Base-by-base conservation (phyloP, 2,113 vertebrate genomes). In the Gracilinanus agilis region DNA sequence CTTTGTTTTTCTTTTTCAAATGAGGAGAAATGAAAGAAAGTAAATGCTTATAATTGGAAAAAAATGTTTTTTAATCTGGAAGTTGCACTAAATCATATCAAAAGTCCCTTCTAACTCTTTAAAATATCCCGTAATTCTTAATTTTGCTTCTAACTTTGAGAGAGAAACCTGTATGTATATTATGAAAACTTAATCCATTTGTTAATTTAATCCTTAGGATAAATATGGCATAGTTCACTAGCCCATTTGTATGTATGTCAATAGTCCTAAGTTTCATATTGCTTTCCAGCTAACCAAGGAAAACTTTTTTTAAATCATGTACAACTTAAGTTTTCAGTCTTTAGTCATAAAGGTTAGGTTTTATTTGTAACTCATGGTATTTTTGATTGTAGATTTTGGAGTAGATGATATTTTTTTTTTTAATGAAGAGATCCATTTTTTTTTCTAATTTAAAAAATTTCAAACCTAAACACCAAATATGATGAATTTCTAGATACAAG, bases 271-370 rank as follows among this genome's bases (percentile, higher is more conserved):
- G 29, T 75, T 75, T 75, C 61, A 75, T n/a, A 3, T 88, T 49
- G 21, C 40, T 93, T 56, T 75, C 54, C 34, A 92, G 34, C 8
- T 91, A 53, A 90, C 89, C 53, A 89, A 90, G 91, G 34, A 49
- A 75, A 56, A 49, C 25, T 75, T 40, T 75, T 40, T 75, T 53
- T 91, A 40, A 91, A 44, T 19, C 92, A 91, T 90, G 27, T 54
- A 4, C 93, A 55, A 54, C 40, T 91, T 61, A 44, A 91, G 23
- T 23, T 83, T 90, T 83, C 44, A 58, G n/a, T 24, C 95, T 92
- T 93, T 55, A 89, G 40, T 89, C 21, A 34, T 49, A 89, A 89
- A 94, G 44, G 5, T 89, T 53, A 53, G 90, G 40, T 88, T 91
- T 56, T 24, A 88, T 83, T 90, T 93, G 25, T 90, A 67, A 89